phyloP scores from a whole-genome alignment of 2,888 invertebrate genomes.

The Oscheius sp. region DNA sequence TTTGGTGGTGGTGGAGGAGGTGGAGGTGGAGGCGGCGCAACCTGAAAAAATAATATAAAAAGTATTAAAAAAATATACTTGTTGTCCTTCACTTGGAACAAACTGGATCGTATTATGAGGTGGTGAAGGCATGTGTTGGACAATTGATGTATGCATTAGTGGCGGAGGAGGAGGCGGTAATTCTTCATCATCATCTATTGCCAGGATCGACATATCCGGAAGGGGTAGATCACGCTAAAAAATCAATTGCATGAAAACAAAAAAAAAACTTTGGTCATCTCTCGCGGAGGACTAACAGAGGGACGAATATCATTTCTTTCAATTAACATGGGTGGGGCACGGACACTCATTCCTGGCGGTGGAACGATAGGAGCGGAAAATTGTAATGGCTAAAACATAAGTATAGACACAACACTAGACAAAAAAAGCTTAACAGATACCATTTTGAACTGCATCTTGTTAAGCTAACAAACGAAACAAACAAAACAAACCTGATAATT shows the following conservation, averaged over 20 bases:
- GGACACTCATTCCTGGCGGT: constrained; percentile 32
- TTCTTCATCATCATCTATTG: constrained; percentile 62
- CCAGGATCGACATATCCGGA: constrained; percentile 50
- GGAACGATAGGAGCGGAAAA: constrained; percentile 21
- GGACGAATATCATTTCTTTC: constrained; percentile 29
- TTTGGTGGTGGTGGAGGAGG: constrained; percentile 58
- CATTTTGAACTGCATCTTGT: too few species aligned
- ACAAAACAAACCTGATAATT: constrained; percentile 37
- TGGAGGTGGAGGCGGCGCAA: constrained; percentile 57
- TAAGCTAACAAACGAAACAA: not conserved
- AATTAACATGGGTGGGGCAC: constrained; percentile 25
- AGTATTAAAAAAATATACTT: not conserved
- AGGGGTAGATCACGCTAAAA: constrained; percentile 41
- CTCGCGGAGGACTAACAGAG: constrained; percentile 23
- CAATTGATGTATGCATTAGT: constrained; percentile 55
- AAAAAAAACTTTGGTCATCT: constrained; percentile 18
- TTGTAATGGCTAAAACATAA: constrained; percentile 20
- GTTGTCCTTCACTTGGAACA: constrained; percentile 32
- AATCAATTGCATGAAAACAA: not conserved
- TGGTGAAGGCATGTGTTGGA: constrained; percentile 48
- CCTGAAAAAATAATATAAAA: constrained; percentile 25
- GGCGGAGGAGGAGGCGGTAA: constrained; percentile 67
- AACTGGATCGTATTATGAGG: constrained; percentile 46
- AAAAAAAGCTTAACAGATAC: not conserved
- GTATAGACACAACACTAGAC: too few species aligned